Base-by-base conservation (phyloP, 2,113 vertebrate species). In the Colaptes auratus region DNA sequence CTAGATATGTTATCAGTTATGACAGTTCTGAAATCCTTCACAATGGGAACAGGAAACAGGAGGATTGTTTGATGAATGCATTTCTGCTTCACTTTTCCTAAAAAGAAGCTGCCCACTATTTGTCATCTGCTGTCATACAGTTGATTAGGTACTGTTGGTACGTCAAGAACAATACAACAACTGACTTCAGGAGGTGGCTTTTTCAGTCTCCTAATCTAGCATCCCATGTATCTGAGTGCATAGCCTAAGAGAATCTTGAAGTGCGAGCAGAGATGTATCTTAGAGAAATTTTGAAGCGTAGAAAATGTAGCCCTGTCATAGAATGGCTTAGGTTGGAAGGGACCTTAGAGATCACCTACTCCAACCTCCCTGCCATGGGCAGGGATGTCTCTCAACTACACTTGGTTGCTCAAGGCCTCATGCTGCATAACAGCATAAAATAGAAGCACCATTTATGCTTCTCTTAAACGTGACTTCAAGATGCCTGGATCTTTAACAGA, bases 31-130 rank as follows among this genome's bases (percentile, higher is more conserved):
- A 96, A 95, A 89, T 86, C 90, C 76, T 84, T 79, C 79, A 91
- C 84, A 94, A 93, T 90, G 82, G 77, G 79, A 96, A 89, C 77
- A 91, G 93, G 91, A 97, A 96, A 78, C 65, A 77, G 80, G 31
- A 61, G 67, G 90, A 87, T 87, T 91, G 56, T 69, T 91, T 72
- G 75, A 87, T 64, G 67, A 96, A 83, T 50, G 66, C 69, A 50
- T 86, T 91, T 96, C 89, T 92, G 92, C 83, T 92, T 92, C 86
- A 52, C 44, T 87, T 94, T 89, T 74, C 65, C 80, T 76, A 60
- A 88, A 91, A 91, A 84, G 86, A 90, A 80, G n/a, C 73, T 81
- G 82, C 52, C 39, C 21, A 27, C 36, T 86, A 52, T 66, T 81
- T 89, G 74, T 90, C 75, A 61, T 52, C 65, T 73, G 69, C 83